phyloP scores from a whole-genome alignment of 2,797 vertebrate species.

The Arnoldichthys spilopterus region DNA sequence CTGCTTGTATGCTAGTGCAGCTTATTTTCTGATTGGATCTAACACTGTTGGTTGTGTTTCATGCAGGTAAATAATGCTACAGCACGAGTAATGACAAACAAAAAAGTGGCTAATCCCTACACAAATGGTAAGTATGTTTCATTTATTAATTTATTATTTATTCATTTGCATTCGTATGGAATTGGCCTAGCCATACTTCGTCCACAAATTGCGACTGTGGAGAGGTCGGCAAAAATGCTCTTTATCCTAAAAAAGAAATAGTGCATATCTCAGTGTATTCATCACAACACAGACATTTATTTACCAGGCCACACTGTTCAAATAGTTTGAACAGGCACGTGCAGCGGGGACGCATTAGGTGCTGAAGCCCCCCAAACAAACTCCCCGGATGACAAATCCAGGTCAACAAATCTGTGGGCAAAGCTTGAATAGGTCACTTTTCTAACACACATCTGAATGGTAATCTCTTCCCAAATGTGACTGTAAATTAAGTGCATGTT shows the following conservation, averaged over 20 bases:
- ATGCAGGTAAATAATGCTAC: constrained; percentile 93
- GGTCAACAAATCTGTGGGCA: neutral
- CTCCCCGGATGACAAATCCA: too few species aligned
- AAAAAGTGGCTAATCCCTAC: constrained; percentile 92
- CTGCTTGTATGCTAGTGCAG: constrained; percentile 23
- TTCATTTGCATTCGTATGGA: neutral
- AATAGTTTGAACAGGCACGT: too few species aligned
- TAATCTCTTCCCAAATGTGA: neutral
- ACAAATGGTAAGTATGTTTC: constrained; percentile 84
- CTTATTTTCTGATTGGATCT: constrained; percentile 48
- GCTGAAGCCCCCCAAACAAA: too few species aligned
- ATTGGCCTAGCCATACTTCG: neutral
- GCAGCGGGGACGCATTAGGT: too few species aligned
- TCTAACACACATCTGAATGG: neutral
- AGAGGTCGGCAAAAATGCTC: neutral
- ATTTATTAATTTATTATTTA: neutral
- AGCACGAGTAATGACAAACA: constrained; percentile 95
- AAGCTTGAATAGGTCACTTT: neutral
- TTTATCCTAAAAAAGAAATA: too few species aligned
- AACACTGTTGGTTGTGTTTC: constrained; percentile 55
- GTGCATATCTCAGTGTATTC: too few species aligned
- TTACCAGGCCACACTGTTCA: too few species aligned
- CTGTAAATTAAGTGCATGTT: neutral
- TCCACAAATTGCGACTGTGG: neutral
- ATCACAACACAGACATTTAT: too few species aligned